A percentile compares a stretch with the other conserved stretches of the same genome.
Conservation (phyloP, 2,113 vertebrate species). For the Aegithalos caudatus region DNA sequence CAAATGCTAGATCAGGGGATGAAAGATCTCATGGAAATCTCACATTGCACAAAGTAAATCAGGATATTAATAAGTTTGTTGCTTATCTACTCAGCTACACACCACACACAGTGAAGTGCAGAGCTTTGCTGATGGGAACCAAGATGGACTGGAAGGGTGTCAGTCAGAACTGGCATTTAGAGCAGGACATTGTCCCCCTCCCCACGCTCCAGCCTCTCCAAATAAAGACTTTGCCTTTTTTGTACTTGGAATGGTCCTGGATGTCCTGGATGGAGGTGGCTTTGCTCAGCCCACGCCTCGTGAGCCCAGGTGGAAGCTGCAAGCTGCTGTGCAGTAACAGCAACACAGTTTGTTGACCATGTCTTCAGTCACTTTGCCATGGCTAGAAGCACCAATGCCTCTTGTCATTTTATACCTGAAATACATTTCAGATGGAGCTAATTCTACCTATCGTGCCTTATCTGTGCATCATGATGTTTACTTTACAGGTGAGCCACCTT, state of each 20-base stretch:
- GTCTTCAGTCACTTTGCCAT: not conserved
- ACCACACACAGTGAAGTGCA: not conserved
- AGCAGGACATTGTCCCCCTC: not conserved
- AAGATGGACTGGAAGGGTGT: not conserved
- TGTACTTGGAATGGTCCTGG: not conserved
- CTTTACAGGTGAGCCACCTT: not conserved
- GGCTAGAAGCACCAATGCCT: not conserved
- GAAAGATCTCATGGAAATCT: not conserved
- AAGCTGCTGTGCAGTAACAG: not conserved
- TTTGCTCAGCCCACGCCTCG: not conserved
- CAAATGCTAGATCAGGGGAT: not conserved
- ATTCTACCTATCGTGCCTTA: not conserved
- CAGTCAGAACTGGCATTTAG: not conserved
- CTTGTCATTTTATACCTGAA: not conserved
- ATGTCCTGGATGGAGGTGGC: not conserved
- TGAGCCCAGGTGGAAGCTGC: not conserved
- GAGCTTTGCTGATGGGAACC: not conserved
- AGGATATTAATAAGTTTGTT: not conserved
- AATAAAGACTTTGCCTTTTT: not conserved
- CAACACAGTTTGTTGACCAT: not conserved
- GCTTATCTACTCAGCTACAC: not conserved
- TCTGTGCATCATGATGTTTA: not conserved
- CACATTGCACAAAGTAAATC: not conserved
- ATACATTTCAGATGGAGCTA: not conserved
- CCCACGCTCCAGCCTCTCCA: rapidly evolving